Percentiles rank a stretch among this genome's conserved stretches.
phyloP scores from a whole-genome alignment of 2,888 invertebrate species.

The Palloptera scutellata region DNA sequence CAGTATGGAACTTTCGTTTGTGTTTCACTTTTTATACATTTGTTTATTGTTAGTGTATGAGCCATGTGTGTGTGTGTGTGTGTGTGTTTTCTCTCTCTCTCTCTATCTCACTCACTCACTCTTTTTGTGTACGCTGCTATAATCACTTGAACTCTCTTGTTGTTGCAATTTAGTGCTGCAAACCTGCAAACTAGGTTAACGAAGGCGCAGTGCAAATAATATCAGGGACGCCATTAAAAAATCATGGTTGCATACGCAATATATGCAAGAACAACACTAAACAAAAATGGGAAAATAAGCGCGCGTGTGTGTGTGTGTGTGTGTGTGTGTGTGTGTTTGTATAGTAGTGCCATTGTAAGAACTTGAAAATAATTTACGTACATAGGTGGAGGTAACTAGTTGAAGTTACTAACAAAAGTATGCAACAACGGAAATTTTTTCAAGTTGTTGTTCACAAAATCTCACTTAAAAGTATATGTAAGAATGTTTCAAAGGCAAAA shows the following conservation, averaged over 20 bases:
- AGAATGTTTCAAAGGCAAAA: no score
- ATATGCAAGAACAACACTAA: not conserved
- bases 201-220: slow-evolving; percentile 34
- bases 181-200: slow-evolving; percentile 42
- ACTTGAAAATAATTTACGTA: no score
- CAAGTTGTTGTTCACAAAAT: no score
- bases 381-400: no score
- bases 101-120: not conserved
- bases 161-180: slow-evolving; percentile 21
- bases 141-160: slow-evolving; percentile 20
- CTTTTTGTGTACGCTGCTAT: not conserved
- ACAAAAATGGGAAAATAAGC: not conserved
- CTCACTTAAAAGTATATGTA: no score
- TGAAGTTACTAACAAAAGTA: no score
- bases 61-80: not conserved
- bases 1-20: slow-evolving; percentile 14
- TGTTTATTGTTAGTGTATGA: slow-evolving; percentile 11
- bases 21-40: slow-evolving; percentile 3
- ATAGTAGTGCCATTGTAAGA: not conserved
- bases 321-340: not conserved
- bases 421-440: no score
- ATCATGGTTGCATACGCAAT: slow-evolving; percentile 8
- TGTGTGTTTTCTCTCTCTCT: not conserved
- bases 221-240: slow-evolving; percentile 28
- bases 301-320: not conserved